These are phyloP conservation scores for Stigmatopora nigra DNA, from an alignment of 2,113 vertebrate genomes.

Conservation along the genomic window DNA sequence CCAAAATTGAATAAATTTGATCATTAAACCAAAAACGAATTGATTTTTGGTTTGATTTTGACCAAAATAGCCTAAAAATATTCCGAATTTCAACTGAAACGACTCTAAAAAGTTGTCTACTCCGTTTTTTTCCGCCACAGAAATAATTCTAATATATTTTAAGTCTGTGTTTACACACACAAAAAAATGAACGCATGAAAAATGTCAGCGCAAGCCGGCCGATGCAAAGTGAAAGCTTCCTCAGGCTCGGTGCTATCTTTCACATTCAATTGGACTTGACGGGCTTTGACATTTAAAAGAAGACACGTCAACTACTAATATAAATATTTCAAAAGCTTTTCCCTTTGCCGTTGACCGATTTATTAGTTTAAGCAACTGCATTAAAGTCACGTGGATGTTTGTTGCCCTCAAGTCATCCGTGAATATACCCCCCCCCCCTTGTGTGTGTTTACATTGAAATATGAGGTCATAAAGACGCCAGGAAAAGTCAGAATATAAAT, in stretches of 20 bases:
- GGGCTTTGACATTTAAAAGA: slow-evolving; percentile 47
- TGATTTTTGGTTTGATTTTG: background rate
- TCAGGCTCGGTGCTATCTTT: slow-evolving; percentile 32
- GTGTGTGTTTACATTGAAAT: slow-evolving; percentile 3
- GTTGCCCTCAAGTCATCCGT: slow-evolving; percentile 6
- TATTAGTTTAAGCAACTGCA: slow-evolving; percentile 9
- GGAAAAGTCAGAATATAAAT: slow-evolving; percentile 11
- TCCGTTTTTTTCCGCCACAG: background rate
- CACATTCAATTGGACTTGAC: slow-evolving; percentile 37
- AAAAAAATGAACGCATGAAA: slow-evolving; percentile 18
- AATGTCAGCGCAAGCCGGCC: slow-evolving; percentile 14
- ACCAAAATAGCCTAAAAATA: background rate
- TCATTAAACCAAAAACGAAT: background rate
- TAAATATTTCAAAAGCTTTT: slow-evolving; percentile 12
- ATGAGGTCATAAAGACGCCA: slow-evolving; percentile 15
- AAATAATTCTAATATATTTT: slow-evolving; percentile 5
- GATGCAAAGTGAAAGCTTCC: slow-evolving; percentile 16
- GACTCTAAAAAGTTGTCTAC: background rate
- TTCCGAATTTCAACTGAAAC: background rate
- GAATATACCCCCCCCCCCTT: background rate
- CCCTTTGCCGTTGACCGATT: slow-evolving; percentile 17
- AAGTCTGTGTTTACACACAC: slow-evolving; percentile 9
- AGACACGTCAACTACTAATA: slow-evolving; percentile 20
- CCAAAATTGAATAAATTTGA: background rate
- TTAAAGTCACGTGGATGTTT: slow-evolving; percentile 10